Percentiles rank a stretch among this genome's conserved stretches.
phyloP scores from a whole-genome alignment of 2,888 invertebrate genomes.

The Leptogaster cylindrica region DNA sequence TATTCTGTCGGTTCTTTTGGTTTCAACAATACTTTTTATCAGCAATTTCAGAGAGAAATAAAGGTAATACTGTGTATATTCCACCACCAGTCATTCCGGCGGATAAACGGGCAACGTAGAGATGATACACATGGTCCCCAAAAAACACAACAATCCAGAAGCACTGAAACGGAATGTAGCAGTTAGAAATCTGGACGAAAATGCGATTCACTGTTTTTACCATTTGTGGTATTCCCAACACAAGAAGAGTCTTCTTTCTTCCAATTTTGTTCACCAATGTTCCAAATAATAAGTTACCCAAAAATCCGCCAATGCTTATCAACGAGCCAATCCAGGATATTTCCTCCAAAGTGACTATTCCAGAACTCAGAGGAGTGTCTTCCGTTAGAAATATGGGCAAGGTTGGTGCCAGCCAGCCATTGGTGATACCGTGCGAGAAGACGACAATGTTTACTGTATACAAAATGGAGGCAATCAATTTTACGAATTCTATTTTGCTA shows the following conservation, averaged over 20 bases:
- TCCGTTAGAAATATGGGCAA: slow-evolving; percentile 53
- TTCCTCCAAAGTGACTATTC: slow-evolving; percentile 51
- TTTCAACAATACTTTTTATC: slow-evolving; percentile 54
- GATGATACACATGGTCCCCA: slow-evolving; percentile 53
- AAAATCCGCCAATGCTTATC: slow-evolving; percentile 55
- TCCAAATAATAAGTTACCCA: slow-evolving; percentile 56
- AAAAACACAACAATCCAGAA: slow-evolving; percentile 57
- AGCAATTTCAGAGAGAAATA: slow-evolving; percentile 59
- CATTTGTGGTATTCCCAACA: slow-evolving; percentile 56
- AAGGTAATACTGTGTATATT: slow-evolving; percentile 54
- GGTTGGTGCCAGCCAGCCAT: slow-evolving; percentile 59
- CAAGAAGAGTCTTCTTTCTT: slow-evolving; percentile 54
- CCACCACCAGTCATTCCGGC: slow-evolving; percentile 59
- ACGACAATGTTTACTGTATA: slow-evolving; percentile 56
- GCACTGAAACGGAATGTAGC: slow-evolving; percentile 49
- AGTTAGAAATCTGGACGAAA: slow-evolving; percentile 15
- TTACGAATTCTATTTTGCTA: too few relatives aligned
- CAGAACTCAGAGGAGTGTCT: slow-evolving; percentile 38
- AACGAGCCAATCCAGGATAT: slow-evolving; percentile 59
- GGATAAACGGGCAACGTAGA: slow-evolving; percentile 56
- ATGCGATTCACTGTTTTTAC: slow-evolving; percentile 50
- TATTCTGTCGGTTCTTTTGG: too few relatives aligned
- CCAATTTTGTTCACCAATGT: slow-evolving; percentile 54
- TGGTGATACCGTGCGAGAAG: slow-evolving; percentile 55
- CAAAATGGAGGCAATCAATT: too few relatives aligned